phyloP scores from a whole-genome alignment of 2,113 vertebrate species.

The Calidris pugnax region DNA sequence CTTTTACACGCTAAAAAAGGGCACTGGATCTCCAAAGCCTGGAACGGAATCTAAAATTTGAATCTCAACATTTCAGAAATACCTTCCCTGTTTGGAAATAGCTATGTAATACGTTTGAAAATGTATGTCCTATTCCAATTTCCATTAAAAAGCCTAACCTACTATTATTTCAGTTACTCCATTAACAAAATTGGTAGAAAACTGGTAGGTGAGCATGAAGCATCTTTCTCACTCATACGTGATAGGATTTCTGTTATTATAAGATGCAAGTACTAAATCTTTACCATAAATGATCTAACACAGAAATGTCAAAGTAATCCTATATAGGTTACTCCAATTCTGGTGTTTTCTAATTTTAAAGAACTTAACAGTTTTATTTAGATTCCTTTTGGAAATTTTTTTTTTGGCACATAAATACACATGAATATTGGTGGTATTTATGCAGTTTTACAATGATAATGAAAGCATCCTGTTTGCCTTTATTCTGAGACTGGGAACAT shows the following conservation, averaged over 20 bases:
- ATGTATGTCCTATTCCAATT: not conserved
- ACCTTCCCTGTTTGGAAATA: not conserved
- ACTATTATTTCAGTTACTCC: not conserved
- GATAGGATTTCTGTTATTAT: not conserved
- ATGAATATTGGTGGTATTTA: not conserved
- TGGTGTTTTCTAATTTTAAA: not conserved
- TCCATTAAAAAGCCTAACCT: not conserved
- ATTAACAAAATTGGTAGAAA: not conserved
- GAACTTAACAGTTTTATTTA: not conserved
- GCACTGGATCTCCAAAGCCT: not conserved
- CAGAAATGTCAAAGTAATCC: not conserved
- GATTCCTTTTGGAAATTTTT: not conserved
- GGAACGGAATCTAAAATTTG: not conserved
- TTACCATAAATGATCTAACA: not conserved
- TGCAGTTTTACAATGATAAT: not conserved
- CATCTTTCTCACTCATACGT: not conserved
- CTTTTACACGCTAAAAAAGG: not conserved
- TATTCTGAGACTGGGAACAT: not conserved
- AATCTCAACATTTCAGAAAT: not conserved
- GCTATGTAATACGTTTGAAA: not conserved
- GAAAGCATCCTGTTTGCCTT: not conserved
- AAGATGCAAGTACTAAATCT: not conserved
- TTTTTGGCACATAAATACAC: not conserved
- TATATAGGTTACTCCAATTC: not conserved
- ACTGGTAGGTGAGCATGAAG: not conserved